phyloP scores from a whole-genome alignment of 2,888 invertebrate genomes.

The Lingula anatina region DNA sequence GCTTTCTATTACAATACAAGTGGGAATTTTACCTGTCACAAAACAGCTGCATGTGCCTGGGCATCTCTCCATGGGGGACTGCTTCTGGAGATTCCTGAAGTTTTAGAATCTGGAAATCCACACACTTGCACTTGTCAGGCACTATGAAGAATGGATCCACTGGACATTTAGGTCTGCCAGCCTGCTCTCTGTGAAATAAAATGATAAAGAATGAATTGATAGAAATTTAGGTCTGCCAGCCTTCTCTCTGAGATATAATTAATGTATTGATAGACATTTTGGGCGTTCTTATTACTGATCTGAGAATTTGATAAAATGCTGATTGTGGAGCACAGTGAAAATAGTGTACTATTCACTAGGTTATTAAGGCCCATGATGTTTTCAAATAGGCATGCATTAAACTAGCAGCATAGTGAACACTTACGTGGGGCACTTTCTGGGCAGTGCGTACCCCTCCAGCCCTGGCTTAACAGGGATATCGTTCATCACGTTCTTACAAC shows the following conservation, averaged over 20 bases:
- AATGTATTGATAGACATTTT: too few species aligned
- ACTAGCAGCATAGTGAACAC: too few species aligned
- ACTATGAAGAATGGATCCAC: slow-evolving; percentile 96
- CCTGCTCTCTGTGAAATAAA: slow-evolving; percentile 70
- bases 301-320: too few species aligned
- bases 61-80: slow-evolving; percentile 96
- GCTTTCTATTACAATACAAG: not conserved
- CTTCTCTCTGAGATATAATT: too few species aligned
- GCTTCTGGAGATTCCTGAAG: slow-evolving; percentile 92
- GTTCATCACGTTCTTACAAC: slow-evolving; percentile 82
- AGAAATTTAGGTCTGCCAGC: slow-evolving; percentile 90
- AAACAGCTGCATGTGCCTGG: slow-evolving; percentile 89
- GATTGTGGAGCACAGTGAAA: too few species aligned
- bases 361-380: too few species aligned
- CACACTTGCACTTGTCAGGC: slow-evolving; percentile 94
- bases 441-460: slow-evolving; percentile 90
- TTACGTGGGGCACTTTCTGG: slow-evolving; percentile 89
- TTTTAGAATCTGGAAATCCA: slow-evolving; percentile 97
- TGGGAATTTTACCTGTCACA: slow-evolving; percentile 67
- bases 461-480: slow-evolving; percentile 91
- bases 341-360: too few species aligned
- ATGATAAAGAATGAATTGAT: too few species aligned
- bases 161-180: slow-evolving; percentile 87
- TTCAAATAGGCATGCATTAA: too few species aligned
- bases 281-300: too few species aligned